Evolutionary conservation across 2,888 invertebrate species (phyloP).

Genomic region (Melieria omissa): DNA sequence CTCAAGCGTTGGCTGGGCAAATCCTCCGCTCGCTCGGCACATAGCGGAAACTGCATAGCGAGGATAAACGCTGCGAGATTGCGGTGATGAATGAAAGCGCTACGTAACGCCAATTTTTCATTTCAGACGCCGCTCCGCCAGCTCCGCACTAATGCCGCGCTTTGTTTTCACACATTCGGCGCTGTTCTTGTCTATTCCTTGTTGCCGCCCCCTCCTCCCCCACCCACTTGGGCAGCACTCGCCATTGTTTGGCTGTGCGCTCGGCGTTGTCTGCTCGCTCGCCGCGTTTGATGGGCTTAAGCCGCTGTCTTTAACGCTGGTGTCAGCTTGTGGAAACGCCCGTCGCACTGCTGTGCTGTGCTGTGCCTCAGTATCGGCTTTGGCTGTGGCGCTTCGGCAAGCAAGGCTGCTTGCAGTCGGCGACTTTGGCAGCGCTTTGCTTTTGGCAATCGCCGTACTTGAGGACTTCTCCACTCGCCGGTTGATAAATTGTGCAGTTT

Average conservation of each 20-base stretch:
- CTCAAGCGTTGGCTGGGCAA: no score
- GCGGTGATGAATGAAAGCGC: slow-evolving; percentile 28
- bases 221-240: no score
- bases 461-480: slow-evolving; percentile 43
- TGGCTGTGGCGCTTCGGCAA: background rate
- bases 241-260: background rate
- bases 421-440: slow-evolving; percentile 35
- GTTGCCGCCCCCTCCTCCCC: background rate
- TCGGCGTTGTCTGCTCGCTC: background rate
- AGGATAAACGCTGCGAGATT: slow-evolving; percentile 15
- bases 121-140: background rate
- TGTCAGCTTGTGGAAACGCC: background rate
- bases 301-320: background rate
- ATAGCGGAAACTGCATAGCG: slow-evolving; percentile 2
- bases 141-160: no score
- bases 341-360: background rate
- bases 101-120: slow-evolving; percentile 27
- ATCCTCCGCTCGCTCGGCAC: no score
- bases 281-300: background rate
- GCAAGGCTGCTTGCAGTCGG: background rate
- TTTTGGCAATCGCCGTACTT: slow-evolving; percentile 37
- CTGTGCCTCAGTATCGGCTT: background rate
- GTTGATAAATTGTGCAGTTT: slow-evolving; percentile 57
- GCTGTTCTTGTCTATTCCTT: background rate
- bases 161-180: background rate